Conservation (phyloP, 2,113 vertebrate species). For the Nycticryphes semicollaris region DNA sequence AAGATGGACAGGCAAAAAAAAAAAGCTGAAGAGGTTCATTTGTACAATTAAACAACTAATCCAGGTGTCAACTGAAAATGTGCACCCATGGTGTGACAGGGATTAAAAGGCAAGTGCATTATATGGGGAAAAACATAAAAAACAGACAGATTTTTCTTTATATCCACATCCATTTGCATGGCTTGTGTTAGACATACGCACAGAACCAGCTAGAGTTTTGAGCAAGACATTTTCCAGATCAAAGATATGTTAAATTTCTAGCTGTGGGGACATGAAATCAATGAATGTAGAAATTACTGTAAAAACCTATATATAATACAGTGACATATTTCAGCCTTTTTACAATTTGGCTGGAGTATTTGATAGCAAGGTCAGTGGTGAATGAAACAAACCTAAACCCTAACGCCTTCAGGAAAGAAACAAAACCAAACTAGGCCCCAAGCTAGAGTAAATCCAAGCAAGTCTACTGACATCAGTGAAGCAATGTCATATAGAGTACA, state of each 20-base stretch:
- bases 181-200: background rate
- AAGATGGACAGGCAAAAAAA: background rate
- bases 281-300: background rate
- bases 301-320: background rate
- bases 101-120: background rate
- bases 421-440: background rate
- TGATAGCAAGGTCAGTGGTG: background rate
- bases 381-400: background rate
- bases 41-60: background rate
- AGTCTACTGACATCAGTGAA: background rate
- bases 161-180: background rate
- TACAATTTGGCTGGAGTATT: background rate
- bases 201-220: background rate
- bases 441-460: background rate
- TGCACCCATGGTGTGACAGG: background rate
- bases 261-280: background rate
- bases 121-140: background rate
- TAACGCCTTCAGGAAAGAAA: background rate
- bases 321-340: background rate
- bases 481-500: background rate
- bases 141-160: background rate
- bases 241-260: background rate
- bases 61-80: background rate
- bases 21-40: background rate
- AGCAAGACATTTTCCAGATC: background rate